Conservation (phyloP, 2,888 invertebrate species). For the Drosophila yooni region DNA sequence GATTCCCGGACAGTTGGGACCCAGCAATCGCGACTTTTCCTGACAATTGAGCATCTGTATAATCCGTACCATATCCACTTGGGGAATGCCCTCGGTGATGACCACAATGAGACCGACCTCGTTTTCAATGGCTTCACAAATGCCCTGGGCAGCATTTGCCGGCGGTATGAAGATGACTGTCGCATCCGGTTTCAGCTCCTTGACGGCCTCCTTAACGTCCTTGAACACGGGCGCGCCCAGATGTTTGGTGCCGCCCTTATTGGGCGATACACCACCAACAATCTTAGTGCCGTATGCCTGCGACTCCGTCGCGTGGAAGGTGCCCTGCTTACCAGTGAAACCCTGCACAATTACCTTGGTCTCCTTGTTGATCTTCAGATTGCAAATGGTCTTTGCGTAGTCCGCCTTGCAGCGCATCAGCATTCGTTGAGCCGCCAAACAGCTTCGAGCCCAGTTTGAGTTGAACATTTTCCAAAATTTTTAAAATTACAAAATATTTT, state of each 20-base stretch:
- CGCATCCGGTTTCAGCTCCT: constrained; percentile 93
- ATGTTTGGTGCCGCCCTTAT: constrained; percentile 93
- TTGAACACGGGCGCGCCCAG: constrained; percentile 89
- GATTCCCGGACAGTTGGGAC: constrained; percentile 99
- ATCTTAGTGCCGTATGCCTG: constrained; percentile 98
- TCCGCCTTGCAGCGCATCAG: constrained; percentile 38
- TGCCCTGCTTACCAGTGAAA: constrained; percentile 98
- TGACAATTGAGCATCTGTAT: constrained; percentile 94
- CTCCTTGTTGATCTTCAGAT: constrained; percentile 91
- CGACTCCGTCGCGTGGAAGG: constrained; percentile 96
- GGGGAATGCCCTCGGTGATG: constrained; percentile 99
- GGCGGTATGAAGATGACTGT: constrained; percentile 99
- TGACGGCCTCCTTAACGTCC: constrained; percentile 89
- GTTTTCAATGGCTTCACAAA: constrained; percentile 96
- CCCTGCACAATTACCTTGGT: constrained; percentile 99
- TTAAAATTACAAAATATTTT: neutral
- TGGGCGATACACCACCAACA: constrained; percentile 91
- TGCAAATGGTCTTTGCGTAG: constrained; percentile 85
- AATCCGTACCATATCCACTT: constrained; percentile 99
- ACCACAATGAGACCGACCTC: constrained; percentile 98
- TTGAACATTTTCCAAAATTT: constrained; percentile 20
- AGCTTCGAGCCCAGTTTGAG: constrained; percentile 11
- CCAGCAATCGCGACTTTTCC: constrained; percentile 95
- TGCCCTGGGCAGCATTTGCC: constrained; percentile 93
- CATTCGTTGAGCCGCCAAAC: neutral